Evolutionary conservation across 2,113 vertebrate genomes (phyloP), one percentile per base, ranked within the genome.

Genomic region (Pseudorasbora parva): DNA sequence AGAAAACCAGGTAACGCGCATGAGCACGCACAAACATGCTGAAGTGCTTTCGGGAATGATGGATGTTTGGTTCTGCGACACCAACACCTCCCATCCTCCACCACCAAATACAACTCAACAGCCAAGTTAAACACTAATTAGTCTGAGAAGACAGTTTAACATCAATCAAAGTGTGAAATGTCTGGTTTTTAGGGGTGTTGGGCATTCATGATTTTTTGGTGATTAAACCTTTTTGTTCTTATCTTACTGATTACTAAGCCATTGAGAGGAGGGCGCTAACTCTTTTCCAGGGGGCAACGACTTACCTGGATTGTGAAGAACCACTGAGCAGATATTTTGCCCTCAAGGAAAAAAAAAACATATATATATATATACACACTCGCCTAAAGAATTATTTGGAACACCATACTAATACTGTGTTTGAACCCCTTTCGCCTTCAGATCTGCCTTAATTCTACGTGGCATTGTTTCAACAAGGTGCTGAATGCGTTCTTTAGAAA

Each of bases 201-300:
- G 76, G 62, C 77, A 74, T 82, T 82, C 74, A 82, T 79, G 86
- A 80, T 85, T 82, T 75, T 74, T 45, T 76, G 30, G 47, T 62
- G 86, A 81, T 84, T 87, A 87, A 73, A 78, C 27, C 72, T 60
- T 81, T 37, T 84, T 84, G 77, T 82, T 78, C 15, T 74, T 81
- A 85, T 81, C 69, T 78, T 25, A 56, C 23, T 78, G 78, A 87
- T 82, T 79, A 37, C 76, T 56, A 49, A 79, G 77, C 45, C 30
- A 69, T 37, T 68, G 49, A 84, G 43, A 78, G 66, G 62, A 21
- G 30, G 51, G 74, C 71, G 25, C 19, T 25, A 56, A 4, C 71
- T 82, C 73, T 73, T 84, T 56, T 81, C 62, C 62, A n/a, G 72
- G 37, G 72, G 47, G 57, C 49, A 41, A 62, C 5, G 10, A n/a